phyloP scores from a whole-genome alignment of 2,113 vertebrate species.

The Hymenochirus boettgeri region DNA sequence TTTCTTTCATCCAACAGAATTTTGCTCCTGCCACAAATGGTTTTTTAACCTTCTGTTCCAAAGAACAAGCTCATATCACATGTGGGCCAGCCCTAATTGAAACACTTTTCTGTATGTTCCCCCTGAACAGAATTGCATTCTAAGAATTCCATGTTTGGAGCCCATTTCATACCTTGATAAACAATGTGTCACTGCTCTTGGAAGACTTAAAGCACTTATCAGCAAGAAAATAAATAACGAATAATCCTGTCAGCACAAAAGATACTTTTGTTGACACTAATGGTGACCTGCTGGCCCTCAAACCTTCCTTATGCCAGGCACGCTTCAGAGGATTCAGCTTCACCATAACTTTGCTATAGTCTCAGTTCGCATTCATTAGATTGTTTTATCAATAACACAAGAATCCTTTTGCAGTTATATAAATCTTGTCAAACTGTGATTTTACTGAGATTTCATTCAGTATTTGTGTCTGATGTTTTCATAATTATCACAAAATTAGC shows the following conservation, averaged over 20 bases:
- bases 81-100: not conserved
- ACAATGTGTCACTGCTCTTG: slow-evolving; percentile 23
- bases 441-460: too few relatives aligned
- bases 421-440: too few relatives aligned
- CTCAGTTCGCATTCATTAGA: not conserved
- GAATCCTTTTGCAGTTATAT: not conserved
- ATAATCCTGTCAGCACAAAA: slow-evolving; percentile 34
- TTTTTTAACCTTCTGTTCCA: not conserved
- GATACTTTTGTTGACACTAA: slow-evolving; percentile 34
- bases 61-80: not conserved
- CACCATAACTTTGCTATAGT: not conserved
- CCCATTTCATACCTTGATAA: slow-evolving; percentile 16
- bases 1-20: too few relatives aligned
- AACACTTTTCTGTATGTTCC: not conserved
- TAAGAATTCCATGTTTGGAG: slow-evolving; percentile 27
- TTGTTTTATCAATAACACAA: not conserved
- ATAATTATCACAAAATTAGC: too few relatives aligned
- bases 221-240: slow-evolving; percentile 35
- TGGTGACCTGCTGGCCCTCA: slow-evolving; percentile 22
- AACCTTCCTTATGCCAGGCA: slow-evolving; percentile 2
- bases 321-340: not conserved
- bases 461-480: too few relatives aligned
- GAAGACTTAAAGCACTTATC: slow-evolving; percentile 22
- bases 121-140: slow-evolving; percentile 3
- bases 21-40: too few relatives aligned